phyloP scores from a whole-genome alignment of 2,113 vertebrate species.

The Paramisgurnus dabryanus region DNA sequence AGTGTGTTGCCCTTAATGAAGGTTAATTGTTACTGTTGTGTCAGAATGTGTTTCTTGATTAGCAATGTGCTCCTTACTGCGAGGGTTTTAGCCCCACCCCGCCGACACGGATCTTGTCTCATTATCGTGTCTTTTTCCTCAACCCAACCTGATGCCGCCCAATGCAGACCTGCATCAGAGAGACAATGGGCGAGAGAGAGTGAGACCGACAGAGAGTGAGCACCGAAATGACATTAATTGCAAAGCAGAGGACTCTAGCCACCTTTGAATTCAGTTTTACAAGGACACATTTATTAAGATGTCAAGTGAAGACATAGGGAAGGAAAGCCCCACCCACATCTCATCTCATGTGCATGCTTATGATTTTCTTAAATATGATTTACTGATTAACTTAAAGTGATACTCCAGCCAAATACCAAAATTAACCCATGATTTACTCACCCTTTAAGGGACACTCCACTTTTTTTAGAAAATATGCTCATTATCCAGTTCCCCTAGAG shows the following conservation, averaged over 20 bases:
- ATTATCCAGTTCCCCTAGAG: too few species aligned
- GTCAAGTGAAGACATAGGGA: too few species aligned
- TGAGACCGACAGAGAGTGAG: conserved; percentile 12
- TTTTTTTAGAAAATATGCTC: too few species aligned
- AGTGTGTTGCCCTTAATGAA: conserved; percentile 58
- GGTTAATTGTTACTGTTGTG: conserved; percentile 57
- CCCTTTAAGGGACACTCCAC: too few species aligned
- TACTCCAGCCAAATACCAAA: too few species aligned
- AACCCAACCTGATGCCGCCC: conserved; percentile 1
- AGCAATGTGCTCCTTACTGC: conserved; percentile 27
- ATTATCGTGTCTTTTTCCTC: conserved; percentile 28
- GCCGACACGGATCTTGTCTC: conserved; percentile 32
- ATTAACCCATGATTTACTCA: too few species aligned
- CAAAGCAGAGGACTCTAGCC: not conserved
- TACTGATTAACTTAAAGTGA: too few species aligned
- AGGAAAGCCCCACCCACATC: too few species aligned
- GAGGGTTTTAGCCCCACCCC: conserved; percentile 6
- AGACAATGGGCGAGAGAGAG: not conserved
- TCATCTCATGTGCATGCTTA: too few species aligned
- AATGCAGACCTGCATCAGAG: conserved; percentile 1
- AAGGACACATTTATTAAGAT: too few species aligned
- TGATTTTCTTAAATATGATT: too few species aligned
- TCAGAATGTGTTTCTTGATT: conserved; percentile 56
- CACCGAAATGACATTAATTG: conserved; percentile 24
- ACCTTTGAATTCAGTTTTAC: too few species aligned